phyloP scores from a whole-genome alignment of 1,140 invertebrate genomes.

The Trachymyrmex cornetzi region DNA sequence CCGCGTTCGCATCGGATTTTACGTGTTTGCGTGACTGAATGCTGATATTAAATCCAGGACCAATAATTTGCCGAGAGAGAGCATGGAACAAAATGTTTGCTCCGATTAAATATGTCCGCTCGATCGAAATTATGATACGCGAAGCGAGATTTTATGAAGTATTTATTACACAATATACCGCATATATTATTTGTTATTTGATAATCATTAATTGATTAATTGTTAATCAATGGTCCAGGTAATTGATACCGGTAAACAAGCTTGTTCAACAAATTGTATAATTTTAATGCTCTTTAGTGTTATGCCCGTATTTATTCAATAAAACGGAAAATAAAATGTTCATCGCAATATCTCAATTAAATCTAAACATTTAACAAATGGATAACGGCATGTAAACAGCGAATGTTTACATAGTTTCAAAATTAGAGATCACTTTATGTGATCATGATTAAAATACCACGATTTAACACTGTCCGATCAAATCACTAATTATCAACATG shows the following conservation, averaged over 20 bases:
- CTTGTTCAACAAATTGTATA: constrained; percentile 36
- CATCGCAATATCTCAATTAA: constrained; percentile 12
- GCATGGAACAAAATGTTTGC: constrained; percentile 56
- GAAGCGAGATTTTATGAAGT: constrained; percentile 44
- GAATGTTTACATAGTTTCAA: neutral
- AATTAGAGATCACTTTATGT: neutral
- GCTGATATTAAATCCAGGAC: constrained; percentile 60
- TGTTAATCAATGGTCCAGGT: constrained; percentile 44
- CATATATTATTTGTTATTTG: constrained; percentile 55
- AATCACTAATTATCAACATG: neutral
- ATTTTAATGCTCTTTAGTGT: constrained; percentile 17
- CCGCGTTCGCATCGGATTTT: constrained; percentile 44
- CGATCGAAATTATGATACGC: constrained; percentile 52
- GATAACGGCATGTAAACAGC: neutral
- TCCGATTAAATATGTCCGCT: constrained; percentile 56
- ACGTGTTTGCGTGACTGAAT: constrained; percentile 58
- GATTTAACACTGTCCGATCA: neutral
- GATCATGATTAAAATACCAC: constrained; percentile 9
- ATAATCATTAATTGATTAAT: constrained; percentile 54
- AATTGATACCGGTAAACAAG: constrained; percentile 52
- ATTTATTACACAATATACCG: constrained; percentile 40
- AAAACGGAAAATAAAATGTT: constrained; percentile 26
- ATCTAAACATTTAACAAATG: constrained; percentile 2
- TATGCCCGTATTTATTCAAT: constrained; percentile 15
- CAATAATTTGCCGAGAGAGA: constrained; percentile 54